Conservation (phyloP, 1,140 invertebrate species). For the Octopus bimaculoides region DNA sequence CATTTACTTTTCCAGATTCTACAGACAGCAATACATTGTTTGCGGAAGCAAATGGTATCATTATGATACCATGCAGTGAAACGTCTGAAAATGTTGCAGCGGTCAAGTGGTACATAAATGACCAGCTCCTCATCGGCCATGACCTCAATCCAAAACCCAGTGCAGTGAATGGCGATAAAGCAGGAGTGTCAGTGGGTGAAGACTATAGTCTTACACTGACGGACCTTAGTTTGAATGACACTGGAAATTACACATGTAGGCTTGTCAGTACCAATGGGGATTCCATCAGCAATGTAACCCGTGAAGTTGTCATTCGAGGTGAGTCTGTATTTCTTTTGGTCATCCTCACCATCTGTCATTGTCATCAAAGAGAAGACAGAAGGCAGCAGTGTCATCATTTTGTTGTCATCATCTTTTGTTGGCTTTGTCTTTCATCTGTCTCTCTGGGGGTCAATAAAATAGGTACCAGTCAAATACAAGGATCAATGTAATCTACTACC, state of each 20-base stretch:
- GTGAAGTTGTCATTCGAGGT: background rate
- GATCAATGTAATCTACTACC: no score
- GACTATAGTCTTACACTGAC: slow-evolving; percentile 3
- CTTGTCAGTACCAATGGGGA: background rate
- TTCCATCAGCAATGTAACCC: background rate
- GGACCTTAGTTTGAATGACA: slow-evolving; percentile 3
- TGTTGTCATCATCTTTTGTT: no score
- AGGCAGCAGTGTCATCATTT: no score
- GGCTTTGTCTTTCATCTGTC: no score
- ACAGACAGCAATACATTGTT: background rate
- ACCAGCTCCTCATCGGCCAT: background rate
- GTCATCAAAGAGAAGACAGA: background rate
- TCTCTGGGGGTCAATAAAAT: no score
- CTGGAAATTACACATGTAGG: slow-evolving; percentile 1
- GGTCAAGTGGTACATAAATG: slow-evolving; percentile 7
- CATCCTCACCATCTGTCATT: background rate
- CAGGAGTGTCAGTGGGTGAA: background rate
- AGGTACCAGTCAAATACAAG: no score
- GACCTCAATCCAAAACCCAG: background rate
- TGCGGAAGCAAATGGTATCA: background rate
- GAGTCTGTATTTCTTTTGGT: background rate
- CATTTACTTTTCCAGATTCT: background rate
- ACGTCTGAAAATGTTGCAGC: background rate
- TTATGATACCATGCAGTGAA: background rate
- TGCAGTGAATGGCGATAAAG: background rate